These are phyloP conservation scores for Acyrthosiphon pisum DNA, from an alignment of 1,140 invertebrate genomes.

Conservation along the genomic window DNA sequence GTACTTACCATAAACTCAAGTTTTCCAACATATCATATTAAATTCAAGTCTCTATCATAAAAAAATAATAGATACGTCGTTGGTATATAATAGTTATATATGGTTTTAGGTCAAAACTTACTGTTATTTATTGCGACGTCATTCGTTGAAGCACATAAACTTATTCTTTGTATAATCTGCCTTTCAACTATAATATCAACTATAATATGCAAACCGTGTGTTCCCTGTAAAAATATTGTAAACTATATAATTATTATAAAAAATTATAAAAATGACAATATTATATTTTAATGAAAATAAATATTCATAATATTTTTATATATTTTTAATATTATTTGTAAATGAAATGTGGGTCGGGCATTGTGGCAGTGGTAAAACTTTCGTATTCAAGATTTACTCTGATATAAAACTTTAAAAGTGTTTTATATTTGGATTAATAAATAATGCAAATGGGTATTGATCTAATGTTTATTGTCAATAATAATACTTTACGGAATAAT, in stretches of 20 bases:
- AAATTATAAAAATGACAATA: neutral
- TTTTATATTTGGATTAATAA: constrained; percentile 7
- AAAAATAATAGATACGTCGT: neutral
- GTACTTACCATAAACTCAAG: neutral
- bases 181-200: neutral
- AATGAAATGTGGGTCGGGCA: neutral
- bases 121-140: neutral
- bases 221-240: neutral
- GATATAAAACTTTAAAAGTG: neutral
- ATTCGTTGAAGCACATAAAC: neutral
- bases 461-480: neutral
- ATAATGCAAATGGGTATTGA: neutral
- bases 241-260: constrained; percentile 1
- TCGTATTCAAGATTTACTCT: neutral
- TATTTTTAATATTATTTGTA: neutral
- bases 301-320: neutral
- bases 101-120: constrained; percentile 3
- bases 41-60: neutral
- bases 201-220: neutral
- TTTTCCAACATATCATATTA: neutral
- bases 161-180: neutral
- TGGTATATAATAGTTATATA: neutral
- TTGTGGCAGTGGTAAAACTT: neutral
- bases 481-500: neutral
- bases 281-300: neutral